Conservation (phyloP, 2,113 vertebrate species). For the Menura novaehollandiae region DNA sequence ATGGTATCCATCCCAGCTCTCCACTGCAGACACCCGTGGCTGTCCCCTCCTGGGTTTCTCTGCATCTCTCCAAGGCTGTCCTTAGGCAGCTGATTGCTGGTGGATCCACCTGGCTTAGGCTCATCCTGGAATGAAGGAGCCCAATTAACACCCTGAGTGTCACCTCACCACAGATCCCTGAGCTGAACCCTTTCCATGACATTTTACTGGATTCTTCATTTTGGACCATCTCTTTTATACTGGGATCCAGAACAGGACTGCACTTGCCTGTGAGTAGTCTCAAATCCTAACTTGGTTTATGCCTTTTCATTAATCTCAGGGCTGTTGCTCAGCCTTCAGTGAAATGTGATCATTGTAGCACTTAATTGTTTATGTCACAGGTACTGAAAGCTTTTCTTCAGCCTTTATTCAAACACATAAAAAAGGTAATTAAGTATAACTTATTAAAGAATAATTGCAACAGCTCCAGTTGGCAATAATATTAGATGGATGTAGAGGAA, state of each 20-base stretch:
- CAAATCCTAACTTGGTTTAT: neutral
- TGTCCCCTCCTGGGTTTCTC: neutral
- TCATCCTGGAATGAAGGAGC: neutral
- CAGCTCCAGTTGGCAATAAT: neutral
- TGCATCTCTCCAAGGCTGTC: neutral
- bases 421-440: neutral
- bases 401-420: neutral
- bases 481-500: neutral
- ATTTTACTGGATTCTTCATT: neutral
- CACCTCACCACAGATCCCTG: too few species aligned
- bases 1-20: fast-evolving
- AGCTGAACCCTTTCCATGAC: neutral
- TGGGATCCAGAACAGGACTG: neutral
- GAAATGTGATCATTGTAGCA: neutral
- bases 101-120: neutral
- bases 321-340: neutral
- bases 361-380: neutral
- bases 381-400: neutral
- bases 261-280: neutral
- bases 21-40: too few species aligned
- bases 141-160: neutral
- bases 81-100: neutral
- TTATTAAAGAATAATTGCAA: neutral
- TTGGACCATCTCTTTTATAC: neutral
- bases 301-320: neutral